Conservation (phyloP, 2,797 vertebrate species). For the Muscicapa striata region DNA sequence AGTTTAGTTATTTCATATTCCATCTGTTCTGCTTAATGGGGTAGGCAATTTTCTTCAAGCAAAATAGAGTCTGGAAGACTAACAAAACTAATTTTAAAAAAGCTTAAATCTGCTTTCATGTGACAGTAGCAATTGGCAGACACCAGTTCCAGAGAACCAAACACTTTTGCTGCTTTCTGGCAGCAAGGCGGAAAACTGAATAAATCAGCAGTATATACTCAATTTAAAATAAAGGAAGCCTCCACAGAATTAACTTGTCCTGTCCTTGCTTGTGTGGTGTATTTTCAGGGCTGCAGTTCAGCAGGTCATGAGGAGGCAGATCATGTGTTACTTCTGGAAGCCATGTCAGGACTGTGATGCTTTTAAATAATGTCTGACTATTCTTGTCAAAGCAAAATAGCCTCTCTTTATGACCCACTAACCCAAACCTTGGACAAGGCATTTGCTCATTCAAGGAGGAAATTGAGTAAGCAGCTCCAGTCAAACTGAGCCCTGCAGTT, state of each 20-base stretch:
- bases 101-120: not conserved
- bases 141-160: not conserved
- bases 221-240: not conserved
- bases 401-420: not conserved
- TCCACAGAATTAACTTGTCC: not conserved
- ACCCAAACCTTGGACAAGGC: not conserved
- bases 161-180: not conserved
- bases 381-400: not conserved
- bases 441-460: not conserved
- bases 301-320: not conserved
- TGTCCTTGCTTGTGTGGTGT: not conserved
- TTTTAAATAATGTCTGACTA: not conserved
- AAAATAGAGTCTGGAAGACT: not conserved
- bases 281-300: not conserved
- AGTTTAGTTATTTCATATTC: not conserved
- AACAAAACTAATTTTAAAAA: not conserved
- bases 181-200: not conserved
- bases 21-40: not conserved
- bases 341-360: not conserved
- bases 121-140: not conserved
- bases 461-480: not conserved
- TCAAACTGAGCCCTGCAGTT: not conserved
- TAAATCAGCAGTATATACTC: not conserved
- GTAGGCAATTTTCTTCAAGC: not conserved
- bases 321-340: not conserved